Conservation (phyloP, 1,140 invertebrate genomes). For the Camponotus pennsylvanicus region DNA sequence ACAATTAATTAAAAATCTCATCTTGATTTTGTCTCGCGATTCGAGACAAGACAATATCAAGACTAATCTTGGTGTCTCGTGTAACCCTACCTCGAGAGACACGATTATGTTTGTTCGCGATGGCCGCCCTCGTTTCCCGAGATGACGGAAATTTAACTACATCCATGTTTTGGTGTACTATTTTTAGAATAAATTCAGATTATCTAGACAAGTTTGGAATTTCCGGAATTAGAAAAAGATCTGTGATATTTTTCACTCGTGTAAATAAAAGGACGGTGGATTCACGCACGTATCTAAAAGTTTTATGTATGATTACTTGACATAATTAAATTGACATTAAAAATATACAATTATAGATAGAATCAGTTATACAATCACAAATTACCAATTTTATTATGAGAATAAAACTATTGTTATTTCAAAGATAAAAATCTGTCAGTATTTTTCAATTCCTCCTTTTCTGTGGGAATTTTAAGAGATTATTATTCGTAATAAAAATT, state of each 20-base stretch:
- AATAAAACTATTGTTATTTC: background rate
- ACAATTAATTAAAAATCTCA: too few relatives aligned
- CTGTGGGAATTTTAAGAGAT: background rate
- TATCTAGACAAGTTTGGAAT: background rate
- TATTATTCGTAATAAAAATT: background rate
- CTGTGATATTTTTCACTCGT: background rate
- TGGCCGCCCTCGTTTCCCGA: constrained; percentile 7
- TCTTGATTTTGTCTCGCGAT: too few relatives aligned
- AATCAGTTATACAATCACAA: background rate
- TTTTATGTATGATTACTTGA: background rate
- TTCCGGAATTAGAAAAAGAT: background rate
- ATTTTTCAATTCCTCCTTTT: background rate
- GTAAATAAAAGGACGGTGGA: background rate
- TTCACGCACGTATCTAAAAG: background rate
- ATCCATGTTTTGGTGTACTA: background rate
- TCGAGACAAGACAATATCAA: too few relatives aligned
- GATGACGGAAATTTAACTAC: constrained; percentile 16
- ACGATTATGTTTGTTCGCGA: constrained; percentile 64
- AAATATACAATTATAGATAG: background rate
- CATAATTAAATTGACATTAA: background rate
- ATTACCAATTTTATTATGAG: background rate
- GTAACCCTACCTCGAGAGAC: background rate
- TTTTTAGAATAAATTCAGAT: background rate
- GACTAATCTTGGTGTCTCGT: too few relatives aligned
- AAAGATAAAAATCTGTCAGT: background rate